Evolutionary conservation across 2,888 invertebrate species (phyloP).

Genomic region (Caenorhabditis becei): DNA sequence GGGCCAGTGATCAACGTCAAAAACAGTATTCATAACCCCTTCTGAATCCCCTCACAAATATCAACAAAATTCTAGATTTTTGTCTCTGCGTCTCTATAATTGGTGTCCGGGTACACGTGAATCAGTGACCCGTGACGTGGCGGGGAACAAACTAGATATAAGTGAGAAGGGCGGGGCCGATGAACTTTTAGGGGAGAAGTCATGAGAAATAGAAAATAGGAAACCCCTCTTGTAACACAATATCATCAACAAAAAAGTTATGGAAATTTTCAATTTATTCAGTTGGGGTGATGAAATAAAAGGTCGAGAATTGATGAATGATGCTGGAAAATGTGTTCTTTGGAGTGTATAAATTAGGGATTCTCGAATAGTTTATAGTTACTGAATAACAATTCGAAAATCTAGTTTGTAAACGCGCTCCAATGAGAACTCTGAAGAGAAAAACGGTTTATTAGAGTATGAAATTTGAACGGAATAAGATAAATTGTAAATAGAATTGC

Average conservation of each 20-base stretch:
- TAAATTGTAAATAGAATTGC: neutral
- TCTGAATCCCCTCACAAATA: neutral
- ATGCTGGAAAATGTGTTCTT: neutral
- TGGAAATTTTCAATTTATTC: neutral
- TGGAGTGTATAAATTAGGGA: neutral
- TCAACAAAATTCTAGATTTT: neutral
- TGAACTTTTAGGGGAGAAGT: neutral
- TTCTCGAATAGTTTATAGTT: neutral
- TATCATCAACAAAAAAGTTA: neutral
- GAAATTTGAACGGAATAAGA: too few species aligned
- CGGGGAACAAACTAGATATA: neutral
- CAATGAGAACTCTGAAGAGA: too few species aligned
- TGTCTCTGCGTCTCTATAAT: neutral
- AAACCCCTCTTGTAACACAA: neutral
- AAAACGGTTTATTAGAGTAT: too few species aligned
- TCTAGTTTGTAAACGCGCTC: too few species aligned
- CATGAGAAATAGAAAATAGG: too few species aligned
- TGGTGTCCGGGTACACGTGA: neutral
- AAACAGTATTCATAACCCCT: neutral
- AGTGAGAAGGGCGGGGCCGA: too few species aligned
- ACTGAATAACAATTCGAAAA: neutral
- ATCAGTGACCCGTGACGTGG: slow-evolving; percentile 3
- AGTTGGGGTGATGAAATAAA: neutral
- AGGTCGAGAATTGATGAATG: neutral
- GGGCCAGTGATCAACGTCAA: neutral